phyloP scores from a whole-genome alignment of 2,888 invertebrate species.

The Eupithecia abbreviata region DNA sequence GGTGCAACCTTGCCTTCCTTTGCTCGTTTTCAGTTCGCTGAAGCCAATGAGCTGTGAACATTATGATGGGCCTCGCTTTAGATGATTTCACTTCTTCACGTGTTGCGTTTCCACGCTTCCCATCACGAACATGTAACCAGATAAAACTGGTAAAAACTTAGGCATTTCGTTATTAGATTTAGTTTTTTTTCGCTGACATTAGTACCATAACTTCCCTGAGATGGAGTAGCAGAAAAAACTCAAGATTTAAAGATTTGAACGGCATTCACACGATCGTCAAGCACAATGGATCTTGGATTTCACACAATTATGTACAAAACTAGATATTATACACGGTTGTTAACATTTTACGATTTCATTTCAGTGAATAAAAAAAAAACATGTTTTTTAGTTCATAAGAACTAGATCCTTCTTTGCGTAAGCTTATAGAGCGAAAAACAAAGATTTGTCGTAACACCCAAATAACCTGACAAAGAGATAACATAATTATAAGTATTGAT shows the following conservation, averaged over 20 bases:
- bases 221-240: constrained; percentile 47
- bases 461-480: not conserved
- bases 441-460: not conserved
- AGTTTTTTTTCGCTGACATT: constrained; percentile 46
- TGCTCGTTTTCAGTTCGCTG: constrained; percentile 67
- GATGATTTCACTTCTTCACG: constrained; percentile 74
- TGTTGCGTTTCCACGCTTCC: constrained; percentile 57
- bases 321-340: constrained; percentile 37
- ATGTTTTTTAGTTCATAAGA: not conserved
- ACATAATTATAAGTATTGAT: too few relatives aligned
- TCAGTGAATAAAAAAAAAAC: not conserved
- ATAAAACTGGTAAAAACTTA: constrained; percentile 36
- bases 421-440: not conserved
- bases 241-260: constrained; percentile 48
- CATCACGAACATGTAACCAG: constrained; percentile 57
- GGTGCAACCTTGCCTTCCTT: constrained; percentile 73
- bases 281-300: constrained; percentile 54
- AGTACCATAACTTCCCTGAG: constrained; percentile 49
- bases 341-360: constrained; percentile 16
- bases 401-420: not conserved
- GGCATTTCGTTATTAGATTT: constrained; percentile 12
- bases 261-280: constrained; percentile 54
- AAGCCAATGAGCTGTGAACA: constrained; percentile 69
- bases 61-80: constrained; percentile 62
- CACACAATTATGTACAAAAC: constrained; percentile 57